Conservation (phyloP, 2,888 invertebrate genomes). For the Peribatodes rhomboidaria region DNA sequence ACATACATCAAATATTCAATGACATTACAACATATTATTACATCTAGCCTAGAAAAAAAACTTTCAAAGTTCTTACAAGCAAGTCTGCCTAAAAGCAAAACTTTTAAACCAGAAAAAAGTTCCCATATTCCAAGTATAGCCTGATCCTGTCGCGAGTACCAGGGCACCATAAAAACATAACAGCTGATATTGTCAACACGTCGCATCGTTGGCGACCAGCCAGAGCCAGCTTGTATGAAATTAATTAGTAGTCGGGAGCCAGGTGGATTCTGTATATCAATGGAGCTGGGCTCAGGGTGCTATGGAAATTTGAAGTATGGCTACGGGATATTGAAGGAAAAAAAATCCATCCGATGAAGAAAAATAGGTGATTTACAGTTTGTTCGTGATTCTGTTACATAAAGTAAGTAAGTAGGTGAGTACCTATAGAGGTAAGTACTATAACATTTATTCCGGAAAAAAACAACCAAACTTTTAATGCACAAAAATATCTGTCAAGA, state of each 20-base stretch:
- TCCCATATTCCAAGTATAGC: neutral
- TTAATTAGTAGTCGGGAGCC: slow-evolving; percentile 71
- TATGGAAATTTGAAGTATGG: neutral
- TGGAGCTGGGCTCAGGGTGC: slow-evolving; percentile 1
- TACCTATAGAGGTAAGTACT: no score
- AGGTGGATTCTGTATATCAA: slow-evolving; percentile 54
- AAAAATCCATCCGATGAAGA: no score
- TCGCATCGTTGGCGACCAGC: slow-evolving; percentile 60
- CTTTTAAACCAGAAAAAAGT: neutral
- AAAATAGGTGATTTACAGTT: neutral
- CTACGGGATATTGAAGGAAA: neutral
- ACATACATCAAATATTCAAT: no score
- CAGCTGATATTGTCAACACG: slow-evolving; percentile 28
- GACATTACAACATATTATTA: no score
- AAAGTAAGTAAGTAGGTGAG: no score
- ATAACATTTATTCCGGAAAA: no score
- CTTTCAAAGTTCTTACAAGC: no score
- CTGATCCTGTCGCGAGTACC: neutral
- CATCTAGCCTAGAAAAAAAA: no score
- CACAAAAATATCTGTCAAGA: no score
- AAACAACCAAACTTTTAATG: no score
- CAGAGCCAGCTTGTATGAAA: slow-evolving; percentile 59
- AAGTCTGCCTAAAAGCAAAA: no score
- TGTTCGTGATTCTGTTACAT: neutral
- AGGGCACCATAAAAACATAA: slow-evolving; percentile 42